Conservation (phyloP, 2,113 vertebrate species). For the Ceyx melanurus region DNA sequence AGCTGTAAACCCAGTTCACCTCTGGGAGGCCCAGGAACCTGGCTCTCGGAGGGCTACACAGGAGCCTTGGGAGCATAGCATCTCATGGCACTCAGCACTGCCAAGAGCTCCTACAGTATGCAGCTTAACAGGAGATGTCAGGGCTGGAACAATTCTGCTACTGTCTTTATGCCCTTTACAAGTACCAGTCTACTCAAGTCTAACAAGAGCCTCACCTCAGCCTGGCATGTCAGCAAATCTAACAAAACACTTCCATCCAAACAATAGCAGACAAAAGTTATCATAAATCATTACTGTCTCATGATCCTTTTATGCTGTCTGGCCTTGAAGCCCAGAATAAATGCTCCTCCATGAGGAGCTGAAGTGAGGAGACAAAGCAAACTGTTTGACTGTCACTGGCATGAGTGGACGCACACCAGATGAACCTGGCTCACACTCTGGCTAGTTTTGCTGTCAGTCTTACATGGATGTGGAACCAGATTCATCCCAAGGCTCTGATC, state of each 20-base stretch:
- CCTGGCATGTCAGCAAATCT: background rate
- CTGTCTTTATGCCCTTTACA: background rate
- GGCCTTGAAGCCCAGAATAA: background rate
- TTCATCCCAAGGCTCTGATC: constrained; percentile 35
- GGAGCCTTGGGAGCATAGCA: background rate
- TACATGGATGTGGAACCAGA: background rate
- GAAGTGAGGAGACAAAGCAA: background rate
- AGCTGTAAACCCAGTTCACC: background rate
- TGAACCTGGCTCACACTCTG: background rate
- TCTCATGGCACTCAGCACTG: accelerated
- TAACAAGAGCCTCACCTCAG: background rate
- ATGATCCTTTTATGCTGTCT: background rate
- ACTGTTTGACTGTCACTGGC: background rate
- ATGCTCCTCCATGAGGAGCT: background rate
- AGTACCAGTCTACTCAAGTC: background rate
- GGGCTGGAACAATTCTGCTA: background rate
- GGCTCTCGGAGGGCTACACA: background rate
- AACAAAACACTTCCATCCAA: background rate
- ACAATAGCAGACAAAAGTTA: background rate
- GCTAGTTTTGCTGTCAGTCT: background rate
- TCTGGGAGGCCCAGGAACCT: background rate
- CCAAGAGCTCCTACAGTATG: background rate
- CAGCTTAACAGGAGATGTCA: background rate
- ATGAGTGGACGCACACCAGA: background rate
- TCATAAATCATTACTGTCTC: background rate